Base-by-base conservation (phyloP, 1,140 invertebrate species). In the Zaprionus taronus region DNA sequence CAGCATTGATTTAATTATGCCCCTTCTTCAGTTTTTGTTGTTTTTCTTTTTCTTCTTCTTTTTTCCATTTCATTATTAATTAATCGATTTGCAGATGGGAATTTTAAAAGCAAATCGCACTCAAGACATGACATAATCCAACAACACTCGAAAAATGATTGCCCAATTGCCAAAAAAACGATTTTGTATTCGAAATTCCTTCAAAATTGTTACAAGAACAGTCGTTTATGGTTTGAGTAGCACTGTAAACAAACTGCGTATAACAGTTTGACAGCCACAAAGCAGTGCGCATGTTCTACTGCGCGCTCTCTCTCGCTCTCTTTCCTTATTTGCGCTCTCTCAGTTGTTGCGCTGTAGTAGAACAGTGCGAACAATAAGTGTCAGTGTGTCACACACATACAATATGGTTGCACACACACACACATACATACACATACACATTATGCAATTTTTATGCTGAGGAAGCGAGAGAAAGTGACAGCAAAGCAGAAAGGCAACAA, bases 371-470 rank as follows among this genome's bases (percentile, higher is more conserved):
- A 28, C 74, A 83, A 89, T 77, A 77, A 89, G 85, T 89, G 85
- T 89, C 85, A 89, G 86, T 89, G 85, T 90, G 85, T 90, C 85
- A 89, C 70, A 61, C 24, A 26, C 24, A 26, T 26, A 26, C 24
- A 26, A 26, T 26, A 26, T 26, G 24, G 4, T 26, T 26, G 24
- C 28, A 56, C 17, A 70, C 41, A 56, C 41, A 56, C 38, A 67
- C 65, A 56, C 24, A 69, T 51, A 12, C 51, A 69, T 15, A 34
- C 20, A 53, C 12, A 24, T 17, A 47, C 41, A 26, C 17, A 89
- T 89, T 89, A 89, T 89, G 85, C 85, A 89, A 89, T 90, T 89
- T 90, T 85, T 90, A 89, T 89, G 86, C 75, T 90, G 69, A 62
- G 75, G 31, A 36, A 77, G 64, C 65, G 61, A 84, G 85, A 89